These are phyloP conservation scores for Hydrotaea cyrtoneurina DNA, from an alignment of 2,888 invertebrate genomes.

Conservation along the genomic window DNA sequence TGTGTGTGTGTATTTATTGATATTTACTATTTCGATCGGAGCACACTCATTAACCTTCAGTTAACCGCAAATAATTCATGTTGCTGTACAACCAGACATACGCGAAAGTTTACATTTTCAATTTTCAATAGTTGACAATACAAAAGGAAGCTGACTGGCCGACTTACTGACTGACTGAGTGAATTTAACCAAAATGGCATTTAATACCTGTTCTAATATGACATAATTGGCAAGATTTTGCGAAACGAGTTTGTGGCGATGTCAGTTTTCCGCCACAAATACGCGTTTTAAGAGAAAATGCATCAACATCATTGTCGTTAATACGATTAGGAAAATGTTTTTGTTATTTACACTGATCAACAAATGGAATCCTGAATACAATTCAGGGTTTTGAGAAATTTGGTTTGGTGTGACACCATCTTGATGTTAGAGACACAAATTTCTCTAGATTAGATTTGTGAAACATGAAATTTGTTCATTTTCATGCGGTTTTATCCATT, in stretches of 20 bases:
- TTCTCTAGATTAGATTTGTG: no score
- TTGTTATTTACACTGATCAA: no score
- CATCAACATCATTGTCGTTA: neutral
- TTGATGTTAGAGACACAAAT: no score
- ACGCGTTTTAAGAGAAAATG: neutral
- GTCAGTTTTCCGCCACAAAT: neutral
- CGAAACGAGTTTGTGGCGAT: constrained; percentile 23
- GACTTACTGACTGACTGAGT: no score
- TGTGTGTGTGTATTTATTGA: no score
- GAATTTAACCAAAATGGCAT: constrained; percentile 21
- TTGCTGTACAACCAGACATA: neutral
- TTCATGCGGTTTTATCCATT: no score
- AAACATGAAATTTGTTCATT: no score
- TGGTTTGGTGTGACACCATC: no score
- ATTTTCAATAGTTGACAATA: neutral
- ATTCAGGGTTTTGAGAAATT: no score
- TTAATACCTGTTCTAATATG: constrained; percentile 32
- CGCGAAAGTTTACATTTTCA: neutral
- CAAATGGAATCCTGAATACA: no score
- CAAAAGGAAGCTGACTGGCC: neutral
- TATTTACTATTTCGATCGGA: neutral
- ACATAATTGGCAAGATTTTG: constrained; percentile 36
- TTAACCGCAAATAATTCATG: constrained; percentile 14
- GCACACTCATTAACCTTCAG: constrained; percentile 25
- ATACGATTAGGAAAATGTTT: no score